A percentile compares a stretch with the other conserved stretches of the same genome.
Conservation (phyloP, 2,113 vertebrate genomes). For the Malurus elegans region DNA sequence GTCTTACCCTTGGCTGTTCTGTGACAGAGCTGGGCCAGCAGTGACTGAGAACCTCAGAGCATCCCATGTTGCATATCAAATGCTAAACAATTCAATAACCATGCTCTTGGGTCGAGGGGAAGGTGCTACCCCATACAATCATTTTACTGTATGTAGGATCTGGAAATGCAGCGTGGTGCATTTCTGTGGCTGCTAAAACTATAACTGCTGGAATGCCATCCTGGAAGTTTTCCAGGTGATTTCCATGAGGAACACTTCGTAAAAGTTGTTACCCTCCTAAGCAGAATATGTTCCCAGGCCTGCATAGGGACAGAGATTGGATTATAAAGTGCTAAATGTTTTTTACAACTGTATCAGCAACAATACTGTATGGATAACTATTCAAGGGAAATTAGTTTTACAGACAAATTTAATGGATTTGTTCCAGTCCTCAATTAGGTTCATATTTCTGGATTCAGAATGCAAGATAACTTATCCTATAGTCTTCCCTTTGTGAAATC, state of each 20-base stretch:
- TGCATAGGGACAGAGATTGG: conserved; percentile 77
- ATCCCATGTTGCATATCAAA: conserved; percentile 14
- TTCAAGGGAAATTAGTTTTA: conserved; percentile 80
- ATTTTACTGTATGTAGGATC: conserved; percentile 28
- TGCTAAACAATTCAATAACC: neutral
- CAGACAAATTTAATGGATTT: conserved; percentile 75
- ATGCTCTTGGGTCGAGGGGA: conserved; percentile 5
- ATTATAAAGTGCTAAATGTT: conserved; percentile 83
- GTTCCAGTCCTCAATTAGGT: conserved; percentile 78
- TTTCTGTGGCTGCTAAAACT: conserved; percentile 77
- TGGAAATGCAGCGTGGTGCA: conserved; percentile 31
- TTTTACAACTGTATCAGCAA: conserved; percentile 83
- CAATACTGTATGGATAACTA: conserved; percentile 77
- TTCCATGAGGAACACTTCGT: conserved; percentile 82
- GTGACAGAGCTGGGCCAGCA: neutral
- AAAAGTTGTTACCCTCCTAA: conserved; percentile 80
- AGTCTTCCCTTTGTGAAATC: conserved; percentile 32
- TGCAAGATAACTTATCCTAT: conserved; percentile 50
- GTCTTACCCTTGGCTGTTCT: neutral
- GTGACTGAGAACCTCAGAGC: neutral
- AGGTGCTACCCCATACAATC: conserved; percentile 23
- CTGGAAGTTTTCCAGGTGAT: conserved; percentile 78
- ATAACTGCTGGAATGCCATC: conserved; percentile 83
- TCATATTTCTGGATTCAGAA: conserved; percentile 72
- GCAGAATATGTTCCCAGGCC: conserved; percentile 71